A percentile compares a stretch with the other conserved stretches of the same genome.
These are phyloP conservation scores for Ormyrus rosae DNA, from an alignment of 2,888 invertebrate genomes.

Conservation along the genomic window DNA sequence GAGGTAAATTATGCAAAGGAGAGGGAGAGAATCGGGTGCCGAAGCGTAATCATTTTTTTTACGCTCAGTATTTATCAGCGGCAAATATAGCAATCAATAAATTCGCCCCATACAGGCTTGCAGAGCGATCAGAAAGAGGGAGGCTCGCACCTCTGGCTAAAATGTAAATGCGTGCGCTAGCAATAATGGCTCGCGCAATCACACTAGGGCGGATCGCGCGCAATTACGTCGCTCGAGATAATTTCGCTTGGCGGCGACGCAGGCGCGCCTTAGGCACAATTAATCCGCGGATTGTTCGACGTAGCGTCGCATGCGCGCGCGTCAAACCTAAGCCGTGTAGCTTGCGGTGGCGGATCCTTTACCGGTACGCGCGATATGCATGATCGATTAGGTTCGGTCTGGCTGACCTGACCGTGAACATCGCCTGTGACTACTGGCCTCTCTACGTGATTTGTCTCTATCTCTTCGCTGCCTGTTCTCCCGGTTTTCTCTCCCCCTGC, in stretches of 20 bases:
- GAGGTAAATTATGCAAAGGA: constrained; percentile 33
- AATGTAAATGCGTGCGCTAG: constrained; percentile 39
- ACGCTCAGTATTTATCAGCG: constrained; percentile 22
- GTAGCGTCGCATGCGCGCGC: too few species aligned
- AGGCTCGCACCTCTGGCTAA: not conserved
- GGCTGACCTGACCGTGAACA: constrained; percentile 1
- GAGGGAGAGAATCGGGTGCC: not conserved
- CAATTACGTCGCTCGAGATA: constrained; percentile 54
- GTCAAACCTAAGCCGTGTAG: not conserved
- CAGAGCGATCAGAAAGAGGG: not conserved
- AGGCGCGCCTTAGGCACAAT: constrained; percentile 52
- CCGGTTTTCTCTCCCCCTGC: not conserved
- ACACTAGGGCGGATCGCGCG: constrained; percentile 34
- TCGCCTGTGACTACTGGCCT: not conserved
- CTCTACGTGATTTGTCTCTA: not conserved
- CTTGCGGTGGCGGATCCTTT: constrained; percentile 3
- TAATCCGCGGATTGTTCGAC: constrained; percentile 1
- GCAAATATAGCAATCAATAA: constrained; percentile 18
- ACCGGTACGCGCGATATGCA: constrained; percentile 26
- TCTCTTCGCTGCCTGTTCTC: not conserved
- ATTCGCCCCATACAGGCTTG: not conserved
- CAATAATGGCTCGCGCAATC: constrained; percentile 29
- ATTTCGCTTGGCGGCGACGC: constrained; percentile 43
- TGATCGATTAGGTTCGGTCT: constrained; percentile 49
- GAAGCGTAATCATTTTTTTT: constrained; percentile 28